A percentile compares a stretch with the other conserved stretches of the same genome.
These are phyloP conservation scores for Sula dactylatra DNA, from an alignment of 2,113 vertebrate genomes.

Conservation along the genomic window DNA sequence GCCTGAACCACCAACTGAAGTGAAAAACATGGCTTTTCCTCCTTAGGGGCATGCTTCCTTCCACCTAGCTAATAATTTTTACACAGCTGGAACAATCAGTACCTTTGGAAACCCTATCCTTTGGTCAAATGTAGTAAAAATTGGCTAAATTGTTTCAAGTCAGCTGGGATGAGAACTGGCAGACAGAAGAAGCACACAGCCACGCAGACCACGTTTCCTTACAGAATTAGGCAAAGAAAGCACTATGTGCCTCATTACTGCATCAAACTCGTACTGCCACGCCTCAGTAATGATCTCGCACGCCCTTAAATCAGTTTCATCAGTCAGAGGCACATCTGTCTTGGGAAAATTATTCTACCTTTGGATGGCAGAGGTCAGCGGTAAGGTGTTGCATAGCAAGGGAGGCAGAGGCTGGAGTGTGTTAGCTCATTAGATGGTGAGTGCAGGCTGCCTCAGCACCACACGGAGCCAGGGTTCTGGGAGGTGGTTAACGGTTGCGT, in stretches of 20 bases:
- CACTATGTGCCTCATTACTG: fast-evolving
- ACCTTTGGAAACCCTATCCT: background rate
- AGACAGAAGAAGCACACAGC: fast-evolving
- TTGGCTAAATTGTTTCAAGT: fast-evolving
- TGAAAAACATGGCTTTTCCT: background rate
- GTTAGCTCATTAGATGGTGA: fast-evolving
- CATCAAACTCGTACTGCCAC: fast-evolving
- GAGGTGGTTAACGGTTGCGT: fast-evolving
- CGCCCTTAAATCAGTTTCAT: background rate
- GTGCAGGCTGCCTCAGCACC: background rate
- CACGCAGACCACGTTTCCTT: fast-evolving
- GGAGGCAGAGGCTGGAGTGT: fast-evolving
- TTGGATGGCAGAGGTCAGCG: background rate
- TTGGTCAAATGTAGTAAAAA: background rate
- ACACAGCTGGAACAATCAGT: background rate
- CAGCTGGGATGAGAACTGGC: fast-evolving
- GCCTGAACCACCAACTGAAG: background rate
- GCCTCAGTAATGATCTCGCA: background rate
- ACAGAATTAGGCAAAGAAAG: background rate
- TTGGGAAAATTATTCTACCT: background rate
- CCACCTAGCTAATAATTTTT: background rate
- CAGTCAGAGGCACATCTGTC: background rate
- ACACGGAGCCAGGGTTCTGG: fast-evolving
- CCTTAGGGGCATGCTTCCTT: background rate
- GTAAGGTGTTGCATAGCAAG: fast-evolving